phyloP scores from a whole-genome alignment of 2,888 invertebrate genomes.

The Toxonevra muliebris region DNA sequence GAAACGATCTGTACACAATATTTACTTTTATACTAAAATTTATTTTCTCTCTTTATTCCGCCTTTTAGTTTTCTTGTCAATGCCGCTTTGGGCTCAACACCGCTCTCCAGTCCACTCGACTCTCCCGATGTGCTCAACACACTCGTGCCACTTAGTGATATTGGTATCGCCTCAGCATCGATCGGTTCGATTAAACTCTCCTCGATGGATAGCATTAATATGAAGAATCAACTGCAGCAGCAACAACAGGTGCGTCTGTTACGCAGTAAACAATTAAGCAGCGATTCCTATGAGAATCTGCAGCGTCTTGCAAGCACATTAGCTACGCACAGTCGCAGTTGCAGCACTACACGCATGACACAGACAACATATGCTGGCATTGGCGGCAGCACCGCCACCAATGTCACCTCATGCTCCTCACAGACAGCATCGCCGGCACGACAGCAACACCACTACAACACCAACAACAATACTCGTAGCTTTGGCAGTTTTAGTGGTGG shows the following conservation, averaged over 20 bases:
- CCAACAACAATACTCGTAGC: background rate
- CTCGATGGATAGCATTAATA: constrained; percentile 64
- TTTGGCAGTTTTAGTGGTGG: constrained; percentile 29
- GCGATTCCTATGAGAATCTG: constrained; percentile 63
- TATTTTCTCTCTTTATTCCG: background rate
- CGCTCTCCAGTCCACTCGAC: constrained; percentile 84
- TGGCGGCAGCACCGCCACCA: constrained; percentile 17
- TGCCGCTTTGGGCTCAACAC: constrained; percentile 80
- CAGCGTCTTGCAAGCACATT: constrained; percentile 62
- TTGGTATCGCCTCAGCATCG: constrained; percentile 63
- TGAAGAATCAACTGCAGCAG: constrained; percentile 56
- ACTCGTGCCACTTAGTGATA: constrained; percentile 63
- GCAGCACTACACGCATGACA: constrained; percentile 40
- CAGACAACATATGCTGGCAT: constrained; percentile 41
- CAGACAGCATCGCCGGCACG: constrained; percentile 53
- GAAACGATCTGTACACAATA: too few relatives aligned
- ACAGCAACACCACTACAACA: constrained; percentile 6
- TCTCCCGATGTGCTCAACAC: constrained; percentile 75
- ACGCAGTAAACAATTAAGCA: constrained; percentile 55
- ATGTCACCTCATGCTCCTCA: constrained; percentile 44
- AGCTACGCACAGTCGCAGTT: constrained; percentile 47
- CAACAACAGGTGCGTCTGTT: constrained; percentile 59
- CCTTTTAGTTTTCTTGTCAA: constrained; percentile 73
- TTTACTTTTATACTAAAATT: too few relatives aligned
- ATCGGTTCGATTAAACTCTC: constrained; percentile 64